Conservation (phyloP, 2,113 vertebrate species). For the Dromiciops gliroides region DNA sequence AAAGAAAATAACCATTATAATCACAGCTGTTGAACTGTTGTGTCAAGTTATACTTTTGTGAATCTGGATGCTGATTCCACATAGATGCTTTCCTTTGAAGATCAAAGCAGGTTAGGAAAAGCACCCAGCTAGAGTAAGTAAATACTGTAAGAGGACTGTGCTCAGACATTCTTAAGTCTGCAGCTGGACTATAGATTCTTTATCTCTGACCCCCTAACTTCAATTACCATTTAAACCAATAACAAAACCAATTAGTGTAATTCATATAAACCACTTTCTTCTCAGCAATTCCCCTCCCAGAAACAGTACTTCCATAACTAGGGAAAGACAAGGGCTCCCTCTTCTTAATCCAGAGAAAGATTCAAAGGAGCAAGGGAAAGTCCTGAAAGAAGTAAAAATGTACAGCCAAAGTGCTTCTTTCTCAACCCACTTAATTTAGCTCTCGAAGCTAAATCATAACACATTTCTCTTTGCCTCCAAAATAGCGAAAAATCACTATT, state of each 20-base stretch:
- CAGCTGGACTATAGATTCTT: not conserved
- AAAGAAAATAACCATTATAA: conserved; percentile 43
- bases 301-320: not conserved
- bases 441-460: not conserved
- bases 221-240: not conserved
- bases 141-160: conserved; percentile 10
- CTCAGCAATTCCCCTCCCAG: not conserved
- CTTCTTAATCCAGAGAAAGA: not conserved
- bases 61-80: conserved; percentile 9
- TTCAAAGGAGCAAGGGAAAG: not conserved
- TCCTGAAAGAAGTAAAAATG: not conserved
- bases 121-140: conserved; percentile 45
- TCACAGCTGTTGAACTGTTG: conserved; percentile 8
- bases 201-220: not conserved
- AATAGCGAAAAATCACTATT: not conserved
- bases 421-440: not conserved
- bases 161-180: not conserved
- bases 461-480: not conserved
- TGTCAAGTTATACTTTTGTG: not conserved
- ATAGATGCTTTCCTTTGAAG: conserved; percentile 41
- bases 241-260: not conserved
- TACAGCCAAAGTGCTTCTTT: not conserved
- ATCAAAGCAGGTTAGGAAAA: conserved; percentile 54
- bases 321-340: not conserved
- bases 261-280: not conserved